A percentile compares a stretch with the other conserved stretches of the same genome.
These are phyloP conservation scores for Brachyrhaphis roseni DNA, from an alignment of 2,797 vertebrate genomes.

Conservation along the genomic window DNA sequence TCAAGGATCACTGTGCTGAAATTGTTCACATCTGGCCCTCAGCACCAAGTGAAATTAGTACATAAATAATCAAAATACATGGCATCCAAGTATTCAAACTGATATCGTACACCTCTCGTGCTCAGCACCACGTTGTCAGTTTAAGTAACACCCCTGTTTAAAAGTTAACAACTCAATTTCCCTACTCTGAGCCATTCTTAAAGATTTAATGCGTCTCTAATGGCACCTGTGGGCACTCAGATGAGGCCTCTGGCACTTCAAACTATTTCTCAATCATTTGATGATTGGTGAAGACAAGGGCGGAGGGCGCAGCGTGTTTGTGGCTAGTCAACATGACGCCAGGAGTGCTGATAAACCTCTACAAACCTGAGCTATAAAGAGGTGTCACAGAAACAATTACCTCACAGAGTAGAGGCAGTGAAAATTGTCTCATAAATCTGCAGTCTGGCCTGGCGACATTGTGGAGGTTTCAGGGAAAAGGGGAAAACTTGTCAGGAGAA, in stretches of 20 bases:
- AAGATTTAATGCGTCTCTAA: conserved; percentile 47
- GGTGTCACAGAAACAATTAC: conserved; percentile 29
- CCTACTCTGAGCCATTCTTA: conserved; percentile 31
- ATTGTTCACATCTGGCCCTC: background rate
- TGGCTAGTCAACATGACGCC: conserved; percentile 9
- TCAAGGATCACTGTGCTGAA: background rate
- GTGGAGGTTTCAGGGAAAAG: conserved; percentile 3
- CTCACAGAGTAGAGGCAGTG: conserved; percentile 35
- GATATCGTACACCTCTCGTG: background rate
- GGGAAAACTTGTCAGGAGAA: conserved; percentile 14
- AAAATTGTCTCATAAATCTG: conserved; percentile 50
- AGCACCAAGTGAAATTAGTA: background rate
- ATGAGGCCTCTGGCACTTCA: conserved; percentile 24
- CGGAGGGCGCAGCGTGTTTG: conserved; percentile 28
- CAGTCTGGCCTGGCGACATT: conserved; percentile 7
- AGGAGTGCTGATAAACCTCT: conserved; percentile 22
- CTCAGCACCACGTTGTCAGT: background rate
- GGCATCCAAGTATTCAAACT: background rate
- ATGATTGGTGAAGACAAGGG: conserved; percentile 24
- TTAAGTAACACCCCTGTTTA: conserved; percentile 17
- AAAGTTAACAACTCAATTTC: conserved; percentile 36
- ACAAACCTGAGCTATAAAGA: conserved; percentile 46
- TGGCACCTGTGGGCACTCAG: conserved; percentile 19
- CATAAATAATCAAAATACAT: background rate
- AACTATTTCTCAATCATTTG: conserved; percentile 56